Evolutionary conservation across 2,113 vertebrate genomes (phyloP), one percentile per base, ranked within the genome.

Genomic region (Pelecanoides urinatrix): DNA sequence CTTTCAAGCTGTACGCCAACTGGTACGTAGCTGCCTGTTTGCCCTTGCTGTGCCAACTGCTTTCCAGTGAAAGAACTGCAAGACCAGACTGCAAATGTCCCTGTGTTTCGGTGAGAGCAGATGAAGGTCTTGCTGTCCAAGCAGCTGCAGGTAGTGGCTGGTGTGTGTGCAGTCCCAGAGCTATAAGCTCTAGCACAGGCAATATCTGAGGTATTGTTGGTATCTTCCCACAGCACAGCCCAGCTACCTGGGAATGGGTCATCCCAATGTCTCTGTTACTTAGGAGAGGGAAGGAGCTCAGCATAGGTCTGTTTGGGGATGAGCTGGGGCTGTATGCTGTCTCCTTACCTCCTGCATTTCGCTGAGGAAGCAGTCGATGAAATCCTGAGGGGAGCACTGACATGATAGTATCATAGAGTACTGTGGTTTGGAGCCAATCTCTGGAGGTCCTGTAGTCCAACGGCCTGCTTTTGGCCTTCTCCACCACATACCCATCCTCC

Each of bases 341-440:
- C 21, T 88, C 53, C 94, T 98, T n/a, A n/a, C n/a, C n/a, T n/a
- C 97, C 42, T 97, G 62, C 14, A 98, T 97, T 96, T 97, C 98
- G 44, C 77, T 87, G 84, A 99, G 98, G 88, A 98, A 99, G 85
- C 98, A 98, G 97, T 99, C 99, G 0, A 99, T 98, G 73, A 97
- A 99, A 89, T 99, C 99, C 86, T 98, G 95, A 11, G 98, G 98
- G 30, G 92, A 96, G 7, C 34, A 7, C 4, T 63, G 30, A 17
- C 29, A 36, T 15, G 27, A 34, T 49, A 62, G 40, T 4, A 2
- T 78, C 32, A 36, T 12, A 52, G 32, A 4, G 2, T 20, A 16
- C 49, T 45, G 27, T 25, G 23, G 20, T 88, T 78, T 74, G 21
- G 45, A 77, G 7, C n/a, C n/a, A 61, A 47, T 11, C 42, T 77